Percentiles rank a stretch among this genome's conserved stretches.
Evolutionary conservation across 1,140 invertebrate genomes (phyloP).

Genomic region (Leptinotarsa texana): DNA sequence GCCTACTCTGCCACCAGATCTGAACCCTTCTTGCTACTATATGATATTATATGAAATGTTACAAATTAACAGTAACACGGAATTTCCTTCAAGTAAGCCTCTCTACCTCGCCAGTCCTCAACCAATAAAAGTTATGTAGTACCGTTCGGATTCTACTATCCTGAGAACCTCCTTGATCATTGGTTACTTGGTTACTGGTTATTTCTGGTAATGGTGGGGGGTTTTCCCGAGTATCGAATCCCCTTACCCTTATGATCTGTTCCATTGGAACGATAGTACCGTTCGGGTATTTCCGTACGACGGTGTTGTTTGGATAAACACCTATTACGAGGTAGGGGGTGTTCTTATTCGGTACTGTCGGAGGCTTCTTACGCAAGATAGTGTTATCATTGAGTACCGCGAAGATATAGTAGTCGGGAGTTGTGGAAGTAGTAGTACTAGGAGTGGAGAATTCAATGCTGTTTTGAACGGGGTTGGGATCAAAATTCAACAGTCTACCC

Average conservation of each 20-base stretch:
- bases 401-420: slow-evolving; percentile 68
- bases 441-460: slow-evolving; percentile 39
- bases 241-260: slow-evolving; percentile 54
- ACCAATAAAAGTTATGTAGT: slow-evolving; percentile 51
- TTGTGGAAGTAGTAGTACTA: slow-evolving; percentile 53
- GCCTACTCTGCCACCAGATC: too few relatives aligned
- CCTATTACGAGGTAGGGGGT: slow-evolving; percentile 73
- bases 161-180: slow-evolving; percentile 37
- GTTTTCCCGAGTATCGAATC: slow-evolving; percentile 54
- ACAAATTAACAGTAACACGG: background rate
- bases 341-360: slow-evolving; percentile 67
- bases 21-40: too few relatives aligned
- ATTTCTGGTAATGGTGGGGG: slow-evolving; percentile 53
- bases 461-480: slow-evolving; percentile 56
- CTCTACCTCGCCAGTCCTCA: slow-evolving; percentile 1
- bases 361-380: slow-evolving; percentile 71
- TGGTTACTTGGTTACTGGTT: slow-evolving; percentile 57
- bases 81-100: background rate
- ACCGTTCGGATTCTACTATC: slow-evolving; percentile 49
- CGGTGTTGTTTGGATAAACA: slow-evolving; percentile 71
- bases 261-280: slow-evolving; percentile 72
- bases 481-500: slow-evolving; percentile 54
- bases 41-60: too few relatives aligned
- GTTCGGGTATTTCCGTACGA: slow-evolving; percentile 74
- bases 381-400: slow-evolving; percentile 75